Conservation (phyloP, 2,797 vertebrate species). For the Hirundo rustica region DNA sequence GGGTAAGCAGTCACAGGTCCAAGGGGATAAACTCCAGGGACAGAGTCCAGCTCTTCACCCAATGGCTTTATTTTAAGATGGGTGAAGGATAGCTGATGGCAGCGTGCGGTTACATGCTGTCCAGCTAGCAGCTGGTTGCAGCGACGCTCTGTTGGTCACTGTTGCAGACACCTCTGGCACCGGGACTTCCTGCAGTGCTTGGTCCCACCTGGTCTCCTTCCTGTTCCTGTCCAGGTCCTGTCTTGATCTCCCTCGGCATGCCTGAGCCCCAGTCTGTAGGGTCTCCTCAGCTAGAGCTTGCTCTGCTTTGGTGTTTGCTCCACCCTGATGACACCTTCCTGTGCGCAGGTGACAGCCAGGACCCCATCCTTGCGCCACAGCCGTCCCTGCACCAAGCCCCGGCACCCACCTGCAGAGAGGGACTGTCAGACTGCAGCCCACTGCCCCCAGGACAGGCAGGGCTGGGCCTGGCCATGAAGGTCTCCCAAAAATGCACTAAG, state of each 20-base stretch:
- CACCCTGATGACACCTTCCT: conserved; percentile 90
- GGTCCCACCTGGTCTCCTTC: not conserved
- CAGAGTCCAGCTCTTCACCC: not conserved
- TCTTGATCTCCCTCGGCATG: rapidly evolving
- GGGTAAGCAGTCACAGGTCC: rapidly evolving
- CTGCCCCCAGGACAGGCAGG: rapidly evolving
- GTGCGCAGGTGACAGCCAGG: conserved; percentile 88
- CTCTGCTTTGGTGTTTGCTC: conserved; percentile 66
- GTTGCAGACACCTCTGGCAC: not conserved
- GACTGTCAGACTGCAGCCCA: rapidly evolving
- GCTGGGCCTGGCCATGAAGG: rapidly evolving
- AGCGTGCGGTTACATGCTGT: rapidly evolving
- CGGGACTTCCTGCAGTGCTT: rapidly evolving
- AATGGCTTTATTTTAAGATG: not conserved
- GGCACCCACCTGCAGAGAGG: conserved; percentile 79
- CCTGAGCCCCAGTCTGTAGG: rapidly evolving
- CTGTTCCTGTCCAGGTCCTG: not conserved
- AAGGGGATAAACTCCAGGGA: not conserved
- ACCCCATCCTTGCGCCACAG: conserved; percentile 92
- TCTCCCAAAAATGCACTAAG: rapidly evolving
- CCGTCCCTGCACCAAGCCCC: conserved; percentile 89
- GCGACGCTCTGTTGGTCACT: rapidly evolving
- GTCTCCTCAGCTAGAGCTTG: conserved; percentile 79
- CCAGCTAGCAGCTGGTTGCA: not conserved
- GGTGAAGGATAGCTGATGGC: not conserved